A percentile compares a stretch with the other conserved stretches of the same genome.
Conservation (phyloP, 2,797 vertebrate species). For the Gallirallus australis region DNA sequence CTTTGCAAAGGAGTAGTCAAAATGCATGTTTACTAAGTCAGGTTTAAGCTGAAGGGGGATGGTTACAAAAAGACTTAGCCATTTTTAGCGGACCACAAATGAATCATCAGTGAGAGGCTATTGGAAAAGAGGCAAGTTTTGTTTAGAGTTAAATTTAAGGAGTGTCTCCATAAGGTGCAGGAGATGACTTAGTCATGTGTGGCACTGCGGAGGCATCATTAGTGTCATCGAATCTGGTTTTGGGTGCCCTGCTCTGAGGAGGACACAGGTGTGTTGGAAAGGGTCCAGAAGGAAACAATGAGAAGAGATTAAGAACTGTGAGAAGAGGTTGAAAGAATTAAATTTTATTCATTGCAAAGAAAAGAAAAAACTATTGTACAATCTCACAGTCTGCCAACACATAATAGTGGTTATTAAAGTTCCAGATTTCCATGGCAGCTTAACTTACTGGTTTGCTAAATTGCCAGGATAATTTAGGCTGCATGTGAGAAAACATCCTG, state of each 20-base stretch:
- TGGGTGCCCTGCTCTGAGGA: not conserved
- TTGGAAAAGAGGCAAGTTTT: not conserved
- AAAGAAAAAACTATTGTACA: conserved; percentile 38
- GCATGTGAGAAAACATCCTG: conserved; percentile 50
- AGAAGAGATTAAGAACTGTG: not conserved
- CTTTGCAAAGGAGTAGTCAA: not conserved
- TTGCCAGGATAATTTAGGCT: conserved; percentile 50
- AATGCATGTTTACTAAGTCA: not conserved
- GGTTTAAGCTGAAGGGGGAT: not conserved
- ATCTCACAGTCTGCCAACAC: conserved; percentile 5
- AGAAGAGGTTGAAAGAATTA: conserved; percentile 11
- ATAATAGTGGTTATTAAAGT: conserved; percentile 39
- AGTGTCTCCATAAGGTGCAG: fast-evolving
- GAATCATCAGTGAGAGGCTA: not conserved
- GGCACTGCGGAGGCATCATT: not conserved
- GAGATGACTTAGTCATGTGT: not conserved
- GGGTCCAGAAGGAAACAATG: not conserved
- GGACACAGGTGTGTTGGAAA: not conserved
- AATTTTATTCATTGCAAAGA: not conserved
- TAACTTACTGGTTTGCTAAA: conserved; percentile 62
- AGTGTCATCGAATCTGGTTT: not conserved
- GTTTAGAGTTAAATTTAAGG: not conserved
- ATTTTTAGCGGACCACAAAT: not conserved
- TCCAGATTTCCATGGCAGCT: conserved; percentile 24
- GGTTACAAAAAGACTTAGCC: not conserved